Conservation (phyloP, 37 sponge, comb jelly and placozoan species). For the Tethya wilhelma region DNA sequence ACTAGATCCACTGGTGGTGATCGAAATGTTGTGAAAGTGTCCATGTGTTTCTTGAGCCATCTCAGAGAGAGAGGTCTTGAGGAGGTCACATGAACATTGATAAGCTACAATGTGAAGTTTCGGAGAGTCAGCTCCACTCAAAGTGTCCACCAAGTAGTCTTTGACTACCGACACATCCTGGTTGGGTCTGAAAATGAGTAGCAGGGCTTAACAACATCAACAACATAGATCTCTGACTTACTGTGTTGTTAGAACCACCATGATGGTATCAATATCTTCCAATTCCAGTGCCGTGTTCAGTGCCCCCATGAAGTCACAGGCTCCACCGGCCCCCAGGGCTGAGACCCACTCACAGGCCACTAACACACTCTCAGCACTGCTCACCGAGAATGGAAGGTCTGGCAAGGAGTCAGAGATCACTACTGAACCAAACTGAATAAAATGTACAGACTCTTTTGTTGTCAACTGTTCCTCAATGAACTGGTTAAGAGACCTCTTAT, state of each 20-base stretch:
- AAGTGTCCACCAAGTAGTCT: constrained; percentile 17
- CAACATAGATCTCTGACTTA: too few relatives aligned
- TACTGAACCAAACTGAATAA: constrained; percentile 15
- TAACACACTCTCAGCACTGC: not conserved
- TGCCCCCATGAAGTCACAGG: constrained; percentile 25
- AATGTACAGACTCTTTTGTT: constrained; percentile 18
- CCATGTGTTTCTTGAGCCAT: constrained; percentile 26
- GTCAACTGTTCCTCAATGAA: constrained; percentile 29
- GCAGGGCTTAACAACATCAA: too few relatives aligned
- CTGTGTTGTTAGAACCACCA: constrained; percentile 19
- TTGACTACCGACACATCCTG: constrained; percentile 11
- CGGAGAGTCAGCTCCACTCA: constrained; percentile 25
- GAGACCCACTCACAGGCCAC: constrained; percentile 21
- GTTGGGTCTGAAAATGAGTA: constrained; percentile 20
- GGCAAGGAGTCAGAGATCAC: not conserved
- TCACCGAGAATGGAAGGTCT: not conserved
- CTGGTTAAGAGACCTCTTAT: not conserved
- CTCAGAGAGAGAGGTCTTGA: not conserved
- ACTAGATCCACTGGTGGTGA: not conserved
- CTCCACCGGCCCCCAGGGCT: constrained; percentile 1
- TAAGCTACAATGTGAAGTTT: constrained; percentile 38
- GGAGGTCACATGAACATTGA: not conserved
- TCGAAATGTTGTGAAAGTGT: constrained; percentile 27
- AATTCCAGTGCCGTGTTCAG: constrained; percentile 31
- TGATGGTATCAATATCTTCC: constrained; percentile 22